Evolutionary conservation across 1,140 invertebrate species (phyloP), one percentile per base, ranked within the genome.

Genomic region (Glomeris maerens): DNA sequence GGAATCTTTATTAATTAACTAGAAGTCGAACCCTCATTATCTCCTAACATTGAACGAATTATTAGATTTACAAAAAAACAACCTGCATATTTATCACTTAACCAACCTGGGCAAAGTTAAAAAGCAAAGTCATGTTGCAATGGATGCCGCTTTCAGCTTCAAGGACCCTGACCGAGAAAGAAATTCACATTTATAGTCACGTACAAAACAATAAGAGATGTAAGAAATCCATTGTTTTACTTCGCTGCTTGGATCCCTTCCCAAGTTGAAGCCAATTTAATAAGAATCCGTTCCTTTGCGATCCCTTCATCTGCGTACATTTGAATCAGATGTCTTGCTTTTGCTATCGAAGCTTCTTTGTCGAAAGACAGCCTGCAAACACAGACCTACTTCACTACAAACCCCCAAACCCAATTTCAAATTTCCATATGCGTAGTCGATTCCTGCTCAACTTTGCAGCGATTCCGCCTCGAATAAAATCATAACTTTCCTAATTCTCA

Each of bases 251-350:
- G 83, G 55, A 98, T 96, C 25, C 95, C 94, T 76, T 99, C 95
- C 95, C 95, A 99, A 0, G 94, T 98, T 2, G 93, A 93, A 1
- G 91, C 89, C 47, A 98, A 71, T 70, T 98, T 98, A 46, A 98
- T 98, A 0, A 98, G 72, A 68, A 99, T 81, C 47, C 95, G 76
- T 17, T 98, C 88, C 64, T 92, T 97, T 46, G 71, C 69, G 50
- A 98, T 83, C 10, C 93, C 93, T 62, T 80, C 73, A 49, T 89
- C 79, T 62, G 89, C 80, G 66, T 97, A 99, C 57, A 97, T 69
- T 46, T 78, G 67, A 55, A 98, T 96, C 27, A 98, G 66, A 61
- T 84, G 83, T 31, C 78, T 74, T 4, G 92, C 94, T 65, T 95
- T 97, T 22, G 77, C 70, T 59, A 99, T 79, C 60, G 88, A 95